phyloP scores from a whole-genome alignment of 2,888 invertebrate genomes.

The Parapristionchus giblindavisi region DNA sequence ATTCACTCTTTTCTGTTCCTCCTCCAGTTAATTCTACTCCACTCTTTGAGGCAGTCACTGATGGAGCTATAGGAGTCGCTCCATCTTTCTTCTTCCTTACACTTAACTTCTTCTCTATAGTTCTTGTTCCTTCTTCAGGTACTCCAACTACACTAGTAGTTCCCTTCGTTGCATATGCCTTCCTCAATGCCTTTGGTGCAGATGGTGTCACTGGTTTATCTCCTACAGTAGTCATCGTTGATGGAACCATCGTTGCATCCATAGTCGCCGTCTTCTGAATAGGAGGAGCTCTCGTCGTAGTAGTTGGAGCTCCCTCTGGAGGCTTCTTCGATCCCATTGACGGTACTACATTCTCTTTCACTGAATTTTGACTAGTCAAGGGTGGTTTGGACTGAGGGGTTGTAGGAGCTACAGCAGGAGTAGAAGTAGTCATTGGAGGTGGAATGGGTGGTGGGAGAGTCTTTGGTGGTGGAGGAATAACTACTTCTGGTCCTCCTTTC shows the following conservation, averaged over 20 bases:
- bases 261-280: background rate
- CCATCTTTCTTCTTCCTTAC: conserved; percentile 52
- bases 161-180: conserved; percentile 57
- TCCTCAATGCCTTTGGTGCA: conserved; percentile 54
- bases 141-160: conserved; percentile 57
- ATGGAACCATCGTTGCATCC: background rate
- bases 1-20: conserved; percentile 44
- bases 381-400: conserved; percentile 40
- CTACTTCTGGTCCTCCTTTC: background rate
- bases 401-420: background rate
- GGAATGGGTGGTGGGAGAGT: background rate
- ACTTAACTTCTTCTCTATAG: conserved; percentile 58
- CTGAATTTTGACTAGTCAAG: conserved; percentile 31
- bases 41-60: conserved; percentile 45
- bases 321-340: conserved; percentile 20
- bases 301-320: conserved; percentile 37
- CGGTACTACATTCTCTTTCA: conserved; percentile 37
- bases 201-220: conserved; percentile 39
- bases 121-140: conserved; percentile 47
- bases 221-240: conserved; percentile 9
- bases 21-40: conserved; percentile 50
- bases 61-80: conserved; percentile 22
- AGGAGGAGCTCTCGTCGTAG: conserved; percentile 34
- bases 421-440: background rate
- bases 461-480: background rate